Conservation (phyloP, 2,113 vertebrate genomes). For the Serranochromis macrocephalus region DNA sequence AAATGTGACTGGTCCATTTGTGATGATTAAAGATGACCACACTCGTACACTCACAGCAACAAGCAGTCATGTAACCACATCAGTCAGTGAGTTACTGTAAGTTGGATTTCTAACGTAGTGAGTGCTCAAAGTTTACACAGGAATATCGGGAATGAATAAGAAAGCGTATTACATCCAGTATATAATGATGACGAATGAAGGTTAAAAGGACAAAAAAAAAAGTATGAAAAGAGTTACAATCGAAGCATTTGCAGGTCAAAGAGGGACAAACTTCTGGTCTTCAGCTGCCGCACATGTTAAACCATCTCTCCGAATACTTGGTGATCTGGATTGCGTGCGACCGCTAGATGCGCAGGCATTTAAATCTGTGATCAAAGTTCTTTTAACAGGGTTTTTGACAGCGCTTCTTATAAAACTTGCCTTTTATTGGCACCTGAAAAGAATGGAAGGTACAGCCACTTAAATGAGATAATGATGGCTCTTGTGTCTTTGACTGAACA, state of each 20-base stretch:
- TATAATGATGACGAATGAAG: background rate
- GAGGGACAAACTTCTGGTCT: background rate
- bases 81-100: background rate
- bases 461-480: background rate
- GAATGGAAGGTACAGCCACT: background rate
- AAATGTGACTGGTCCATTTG: background rate
- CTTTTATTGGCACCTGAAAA: background rate
- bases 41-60: background rate
- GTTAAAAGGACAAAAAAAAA: background rate
- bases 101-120: background rate
- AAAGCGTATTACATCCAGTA: background rate
- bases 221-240: background rate
- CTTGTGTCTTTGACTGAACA: slow-evolving; percentile 5
- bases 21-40: background rate
- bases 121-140: background rate
- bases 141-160: background rate
- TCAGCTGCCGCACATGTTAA: background rate
- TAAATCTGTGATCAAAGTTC: background rate
- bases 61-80: background rate
- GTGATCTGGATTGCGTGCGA: background rate
- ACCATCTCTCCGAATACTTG: background rate
- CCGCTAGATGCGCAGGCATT: background rate
- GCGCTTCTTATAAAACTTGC: background rate
- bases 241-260: background rate
- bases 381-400: background rate